phyloP scores from a whole-genome alignment of 2,888 invertebrate genomes.

The Oconnorella tubifera region DNA sequence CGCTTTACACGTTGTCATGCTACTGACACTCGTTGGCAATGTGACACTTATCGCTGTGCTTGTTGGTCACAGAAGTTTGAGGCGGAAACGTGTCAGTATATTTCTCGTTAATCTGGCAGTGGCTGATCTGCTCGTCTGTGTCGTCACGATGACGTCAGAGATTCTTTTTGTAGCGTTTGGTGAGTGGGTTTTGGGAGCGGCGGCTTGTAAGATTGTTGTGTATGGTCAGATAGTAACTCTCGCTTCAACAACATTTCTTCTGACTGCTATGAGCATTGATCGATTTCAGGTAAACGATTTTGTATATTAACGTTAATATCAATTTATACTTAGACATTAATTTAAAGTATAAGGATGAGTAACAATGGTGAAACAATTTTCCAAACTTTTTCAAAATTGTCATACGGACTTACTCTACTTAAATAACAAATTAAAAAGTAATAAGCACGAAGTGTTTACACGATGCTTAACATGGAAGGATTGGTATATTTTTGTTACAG shows the following conservation, averaged over 20 bases:
- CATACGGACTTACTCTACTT: not conserved
- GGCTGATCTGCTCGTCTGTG: slow-evolving; percentile 56
- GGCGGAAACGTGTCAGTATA: slow-evolving; percentile 55
- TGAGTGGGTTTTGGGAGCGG: slow-evolving; percentile 57
- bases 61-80: slow-evolving; percentile 46
- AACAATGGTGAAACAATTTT: too few relatives aligned
- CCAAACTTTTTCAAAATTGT: slow-evolving; percentile 1
- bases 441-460: too few relatives aligned
- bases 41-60: slow-evolving; percentile 50
- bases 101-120: slow-evolving; percentile 57
- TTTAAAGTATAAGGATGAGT: too few relatives aligned
- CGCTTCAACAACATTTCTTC: slow-evolving; percentile 55
- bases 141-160: slow-evolving; percentile 57
- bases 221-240: slow-evolving; percentile 56
- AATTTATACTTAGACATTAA: too few relatives aligned
- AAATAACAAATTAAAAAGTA: too few relatives aligned
- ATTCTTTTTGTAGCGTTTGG: slow-evolving; percentile 56
- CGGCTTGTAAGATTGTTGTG: slow-evolving; percentile 54
- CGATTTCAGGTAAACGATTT: slow-evolving; percentile 54
- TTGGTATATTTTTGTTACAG: too few relatives aligned
- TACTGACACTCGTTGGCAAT: slow-evolving; percentile 55
- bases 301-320: too few relatives aligned
- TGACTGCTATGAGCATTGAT: slow-evolving; percentile 57
- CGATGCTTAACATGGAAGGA: too few relatives aligned
- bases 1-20: slow-evolving; percentile 44